Base-by-base conservation (phyloP, 2,797 vertebrate species). In the Nothura maculosa region DNA sequence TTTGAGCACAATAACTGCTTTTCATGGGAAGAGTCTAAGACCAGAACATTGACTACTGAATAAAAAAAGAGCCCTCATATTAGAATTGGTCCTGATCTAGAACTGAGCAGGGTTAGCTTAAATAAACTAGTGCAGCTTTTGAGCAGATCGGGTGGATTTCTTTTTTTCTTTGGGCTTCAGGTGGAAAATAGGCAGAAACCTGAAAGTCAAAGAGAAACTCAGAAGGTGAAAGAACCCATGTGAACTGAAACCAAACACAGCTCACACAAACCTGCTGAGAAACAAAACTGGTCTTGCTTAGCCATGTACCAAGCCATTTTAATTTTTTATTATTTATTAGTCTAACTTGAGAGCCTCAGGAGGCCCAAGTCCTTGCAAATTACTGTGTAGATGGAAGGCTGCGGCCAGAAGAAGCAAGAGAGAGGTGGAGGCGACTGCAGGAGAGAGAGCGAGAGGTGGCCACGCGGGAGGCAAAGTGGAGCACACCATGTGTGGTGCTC, bases 221-320 rank as follows among this genome's bases (percentile, higher is more conserved):
- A 86, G 40, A 93, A 96, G 93, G 87, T 96, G 70, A 94, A 89
- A 91, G 92, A 95, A 62, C 61, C 80, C 89, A 93, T 96, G 96
- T 96, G 96, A 96, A 96, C 96, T 96, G 96, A 96, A 96, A 96
- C 95, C 93, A 93, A 93, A 95, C 95, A 92, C 80, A 95, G 95
- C 95, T 96, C 96, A 95, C 96, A 96, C 87, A 96, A 96, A 94
- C 50, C n/a, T 88, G 85, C 93, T 91, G 92, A 95, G 92, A 96
- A 94, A 84, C 85, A 96, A 87, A 95, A 95, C 92, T 94, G 74
- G 22, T 43, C 90, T 93, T 93, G 34, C 92, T 92, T 84, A 90
- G 77, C 74, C 58, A 10, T 60, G 50, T 76, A 34, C 67, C 76
- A 93, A 48, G 25, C 52, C 40, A 58, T 48, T 78, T 60, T 55